Percentiles rank a stretch among this genome's conserved stretches.
Conservation (phyloP, 1,140 invertebrate genomes). For the Phymorhynchus buccinoides region DNA sequence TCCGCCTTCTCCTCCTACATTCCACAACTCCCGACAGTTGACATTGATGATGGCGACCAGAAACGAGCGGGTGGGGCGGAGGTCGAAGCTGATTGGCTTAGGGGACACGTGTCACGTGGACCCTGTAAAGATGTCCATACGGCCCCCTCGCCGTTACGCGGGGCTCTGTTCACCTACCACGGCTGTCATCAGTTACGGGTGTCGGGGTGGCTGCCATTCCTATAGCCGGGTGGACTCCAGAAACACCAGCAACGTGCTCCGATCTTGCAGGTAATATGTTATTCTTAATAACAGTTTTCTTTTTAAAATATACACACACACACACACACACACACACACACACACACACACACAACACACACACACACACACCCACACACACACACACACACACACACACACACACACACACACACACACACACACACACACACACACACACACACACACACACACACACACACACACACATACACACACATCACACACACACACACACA, state of each 20-base stretch:
- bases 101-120: constrained; percentile 35
- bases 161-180: constrained; percentile 9
- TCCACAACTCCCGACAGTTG: neutral
- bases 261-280: constrained; percentile 45
- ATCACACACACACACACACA: too few species aligned
- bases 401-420: too few species aligned
- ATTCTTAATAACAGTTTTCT: too few species aligned
- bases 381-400: too few species aligned
- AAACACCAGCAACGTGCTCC: constrained; percentile 40
- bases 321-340: too few species aligned
- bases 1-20: too few species aligned
- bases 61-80: neutral
- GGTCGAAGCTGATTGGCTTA: constrained; percentile 13
- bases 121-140: constrained; percentile 33
- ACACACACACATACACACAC: too few species aligned
- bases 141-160: constrained; percentile 29
- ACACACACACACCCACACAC: too few species aligned
- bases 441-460: too few species aligned
- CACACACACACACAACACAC: too few species aligned
- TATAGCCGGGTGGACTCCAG: constrained; percentile 43
- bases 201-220: constrained; percentile 43
- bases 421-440: too few species aligned
- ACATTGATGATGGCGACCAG: neutral
- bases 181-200: constrained; percentile 32
- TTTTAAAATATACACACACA: too few species aligned